Evolutionary conservation across 2,888 invertebrate species (phyloP), one percentile per base, ranked within the genome.

Genomic region (Apeira syringaria): DNA sequence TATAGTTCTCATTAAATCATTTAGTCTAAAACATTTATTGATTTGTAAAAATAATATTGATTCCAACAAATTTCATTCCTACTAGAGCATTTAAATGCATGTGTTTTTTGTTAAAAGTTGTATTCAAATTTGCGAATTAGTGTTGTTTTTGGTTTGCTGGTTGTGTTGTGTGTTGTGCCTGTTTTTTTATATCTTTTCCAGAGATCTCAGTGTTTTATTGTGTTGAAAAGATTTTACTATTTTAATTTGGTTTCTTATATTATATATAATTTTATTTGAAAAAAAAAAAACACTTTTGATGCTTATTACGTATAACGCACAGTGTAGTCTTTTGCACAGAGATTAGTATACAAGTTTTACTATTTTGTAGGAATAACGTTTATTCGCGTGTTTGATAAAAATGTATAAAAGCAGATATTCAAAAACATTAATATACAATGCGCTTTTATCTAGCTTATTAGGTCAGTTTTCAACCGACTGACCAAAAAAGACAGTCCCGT

Each of bases 11-110:
- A 7, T 8, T 32, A 46, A 36, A 38, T 26, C 9, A 12, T 25
- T 43, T 6, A 1, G 2, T 1, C 6, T 17, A 5, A 1, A 17
- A 1, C 1, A 17, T 26, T 25, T 22, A 53, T 61, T 59, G 53
- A 59, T 61, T 56, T 59, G 56, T 57, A 43, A n/a, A n/a, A n/a
- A n/a, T n/a, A n/a, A 39, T 26, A 47, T 61, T 41, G 35, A 55
- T 64, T 67, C 58, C 56, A 60, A 50, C 55, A 54, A 44, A 34
- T 50, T 67, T 68, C 76, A 80, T 79, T 80, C 77, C 79, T 61
- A 62, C 59, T 52, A 9, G 66, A 62, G 80, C 79, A 78, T 79
- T 79, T 78, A 73, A 62, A 62, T 53, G 34, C 5, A 30, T 43
- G 32, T 28, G n/a, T 41, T 26, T 9, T 36, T 38, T n/a, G n/a